phyloP scores from a whole-genome alignment of 92 coral and sea anemone genomes.

The Umimayanthus chanpuru region DNA sequence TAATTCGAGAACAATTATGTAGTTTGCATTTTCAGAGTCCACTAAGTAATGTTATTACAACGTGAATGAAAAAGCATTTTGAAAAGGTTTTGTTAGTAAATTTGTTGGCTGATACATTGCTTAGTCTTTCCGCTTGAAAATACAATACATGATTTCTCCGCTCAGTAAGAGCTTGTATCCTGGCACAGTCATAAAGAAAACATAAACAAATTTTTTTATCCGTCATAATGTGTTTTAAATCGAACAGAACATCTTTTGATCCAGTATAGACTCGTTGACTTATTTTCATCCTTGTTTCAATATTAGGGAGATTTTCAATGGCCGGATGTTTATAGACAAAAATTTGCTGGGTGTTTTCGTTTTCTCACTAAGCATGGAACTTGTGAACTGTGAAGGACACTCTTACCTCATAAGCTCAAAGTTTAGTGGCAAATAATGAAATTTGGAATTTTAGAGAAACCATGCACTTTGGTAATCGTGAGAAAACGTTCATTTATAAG shows the following conservation, averaged over 20 bases:
- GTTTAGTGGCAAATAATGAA: neutral
- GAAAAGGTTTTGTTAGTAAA: neutral
- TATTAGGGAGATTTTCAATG: neutral
- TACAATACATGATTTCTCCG: too few species aligned
- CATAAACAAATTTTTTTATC: neutral
- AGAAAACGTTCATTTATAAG: neutral
- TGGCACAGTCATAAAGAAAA: neutral
- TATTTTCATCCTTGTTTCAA: neutral
- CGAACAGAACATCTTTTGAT: neutral
- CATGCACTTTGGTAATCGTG: too few species aligned
- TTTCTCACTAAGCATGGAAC: neutral
- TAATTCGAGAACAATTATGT: neutral
- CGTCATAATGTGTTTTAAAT: neutral
- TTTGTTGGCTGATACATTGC: neutral
- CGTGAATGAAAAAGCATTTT: neutral
- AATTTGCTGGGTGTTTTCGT: neutral
- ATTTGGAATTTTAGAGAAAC: neutral
- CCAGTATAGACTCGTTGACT: neutral
- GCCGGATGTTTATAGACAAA: neutral
- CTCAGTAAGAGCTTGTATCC: conserved; percentile 14
- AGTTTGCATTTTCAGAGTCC: neutral
- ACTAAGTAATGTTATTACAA: neutral
- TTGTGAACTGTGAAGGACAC: neutral
- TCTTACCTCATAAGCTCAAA: neutral
- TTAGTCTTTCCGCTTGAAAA: neutral